These are phyloP conservation scores for Chloroceryle inda DNA, from an alignment of 2,797 vertebrate genomes.

Conservation along the genomic window DNA sequence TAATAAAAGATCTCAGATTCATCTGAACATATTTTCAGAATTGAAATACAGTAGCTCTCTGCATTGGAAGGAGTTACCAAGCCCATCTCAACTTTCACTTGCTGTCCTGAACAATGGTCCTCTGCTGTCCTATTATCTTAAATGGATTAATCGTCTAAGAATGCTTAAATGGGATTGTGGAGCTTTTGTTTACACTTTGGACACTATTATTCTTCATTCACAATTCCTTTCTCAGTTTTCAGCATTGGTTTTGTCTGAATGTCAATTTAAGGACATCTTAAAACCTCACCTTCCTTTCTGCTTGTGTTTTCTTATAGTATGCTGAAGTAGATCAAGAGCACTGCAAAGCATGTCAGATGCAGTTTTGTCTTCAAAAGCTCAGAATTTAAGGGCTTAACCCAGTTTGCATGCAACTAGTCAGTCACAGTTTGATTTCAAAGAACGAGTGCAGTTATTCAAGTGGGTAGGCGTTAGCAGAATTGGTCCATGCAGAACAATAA, in stretches of 20 bases:
- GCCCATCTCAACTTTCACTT: not conserved
- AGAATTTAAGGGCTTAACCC: slow-evolving; percentile 36
- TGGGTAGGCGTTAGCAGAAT: not conserved
- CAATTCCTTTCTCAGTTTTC: not conserved
- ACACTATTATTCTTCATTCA: slow-evolving; percentile 41
- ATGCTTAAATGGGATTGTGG: slow-evolving; percentile 35
- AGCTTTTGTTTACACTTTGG: slow-evolving; percentile 7
- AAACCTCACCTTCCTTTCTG: not conserved
- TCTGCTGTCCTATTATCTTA: slow-evolving; percentile 47
- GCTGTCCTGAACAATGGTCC: not conserved
- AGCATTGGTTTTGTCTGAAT: not conserved
- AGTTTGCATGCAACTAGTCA: slow-evolving; percentile 4
- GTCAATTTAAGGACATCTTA: not conserved
- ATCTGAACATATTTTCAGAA: not conserved
- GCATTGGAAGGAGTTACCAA: not conserved
- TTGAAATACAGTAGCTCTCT: not conserved
- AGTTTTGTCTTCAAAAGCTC: slow-evolving; percentile 41
- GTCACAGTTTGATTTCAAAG: slow-evolving; percentile 25
- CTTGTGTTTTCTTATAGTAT: not conserved
- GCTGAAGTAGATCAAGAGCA: slow-evolving; percentile 27
- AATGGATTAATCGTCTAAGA: slow-evolving; percentile 55
- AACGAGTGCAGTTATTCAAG: not conserved
- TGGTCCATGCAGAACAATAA: not conserved
- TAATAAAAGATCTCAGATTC: not conserved
- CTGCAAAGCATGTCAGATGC: not conserved